Evolutionary conservation across 2,113 vertebrate species (phyloP).

Genomic region (Rhinolophus ferrumequinum): DNA sequence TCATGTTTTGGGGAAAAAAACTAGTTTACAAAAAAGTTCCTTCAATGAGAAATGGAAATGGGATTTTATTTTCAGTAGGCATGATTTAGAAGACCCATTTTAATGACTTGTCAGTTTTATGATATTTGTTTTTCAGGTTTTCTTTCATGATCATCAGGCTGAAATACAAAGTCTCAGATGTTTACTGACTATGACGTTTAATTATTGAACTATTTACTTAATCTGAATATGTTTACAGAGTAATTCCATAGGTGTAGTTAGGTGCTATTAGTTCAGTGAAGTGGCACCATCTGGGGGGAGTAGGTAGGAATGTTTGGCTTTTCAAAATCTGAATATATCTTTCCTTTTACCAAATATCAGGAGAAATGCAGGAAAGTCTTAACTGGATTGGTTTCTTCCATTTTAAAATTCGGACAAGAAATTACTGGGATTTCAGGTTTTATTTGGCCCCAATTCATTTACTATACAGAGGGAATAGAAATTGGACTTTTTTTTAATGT

Average conservation of each 20-base stretch:
- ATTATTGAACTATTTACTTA: not conserved
- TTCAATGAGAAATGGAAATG: not conserved
- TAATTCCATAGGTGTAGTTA: not conserved
- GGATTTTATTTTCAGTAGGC: not conserved
- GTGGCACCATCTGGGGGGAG: no score
- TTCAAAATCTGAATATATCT: not conserved
- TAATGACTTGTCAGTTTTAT: not conserved
- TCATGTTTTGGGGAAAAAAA: not conserved
- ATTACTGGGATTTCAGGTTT: not conserved
- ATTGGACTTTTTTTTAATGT: not conserved
- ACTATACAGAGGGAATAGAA: not conserved
- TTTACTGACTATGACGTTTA: not conserved
- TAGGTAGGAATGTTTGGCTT: not conserved
- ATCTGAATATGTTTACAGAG: not conserved
- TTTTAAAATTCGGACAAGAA: constrained; percentile 37
- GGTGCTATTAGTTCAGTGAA: not conserved
- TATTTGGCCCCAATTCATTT: not conserved
- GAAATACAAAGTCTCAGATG: not conserved
- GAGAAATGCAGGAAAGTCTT: not conserved
- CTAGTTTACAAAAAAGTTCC: not conserved
- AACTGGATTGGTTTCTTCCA: not conserved
- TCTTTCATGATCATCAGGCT: not conserved
- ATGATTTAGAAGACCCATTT: not conserved
- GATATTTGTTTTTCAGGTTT: constrained; percentile 5
- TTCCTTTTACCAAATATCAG: not conserved